Conservation (phyloP, 2,888 invertebrate genomes). For the Meghimatium bilineatum region DNA sequence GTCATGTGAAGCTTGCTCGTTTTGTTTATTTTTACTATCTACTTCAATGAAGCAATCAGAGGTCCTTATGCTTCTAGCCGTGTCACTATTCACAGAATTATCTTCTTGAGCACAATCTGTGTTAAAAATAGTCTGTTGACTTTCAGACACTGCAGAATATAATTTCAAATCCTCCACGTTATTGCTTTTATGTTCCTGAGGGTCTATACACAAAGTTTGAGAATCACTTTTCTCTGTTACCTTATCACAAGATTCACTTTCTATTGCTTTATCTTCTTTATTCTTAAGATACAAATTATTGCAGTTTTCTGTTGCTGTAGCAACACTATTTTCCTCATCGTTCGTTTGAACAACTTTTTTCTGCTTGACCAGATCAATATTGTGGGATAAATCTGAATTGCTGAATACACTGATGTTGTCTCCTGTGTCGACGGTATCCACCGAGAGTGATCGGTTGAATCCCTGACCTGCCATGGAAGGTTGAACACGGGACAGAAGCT, state of each 20-base stretch:
- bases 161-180: not conserved
- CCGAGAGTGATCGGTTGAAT: conserved; percentile 18
- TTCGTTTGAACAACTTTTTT: not conserved
- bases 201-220: not conserved
- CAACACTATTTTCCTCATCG: not conserved
- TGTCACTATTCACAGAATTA: not conserved
- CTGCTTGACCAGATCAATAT: not conserved
- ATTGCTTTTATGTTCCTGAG: not conserved
- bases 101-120: not conserved
- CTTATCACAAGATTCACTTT: not conserved
- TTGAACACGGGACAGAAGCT: conserved; percentile 86
- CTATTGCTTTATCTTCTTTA: not conserved
- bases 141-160: not conserved
- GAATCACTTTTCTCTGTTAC: not conserved
- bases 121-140: not conserved
- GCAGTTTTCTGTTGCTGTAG: not conserved
- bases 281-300: not conserved
- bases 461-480: conserved; percentile 78
- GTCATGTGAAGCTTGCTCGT: not conserved
- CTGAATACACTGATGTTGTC: conserved; percentile 47
- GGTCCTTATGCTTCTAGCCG: not conserved
- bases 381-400: conserved; percentile 36
- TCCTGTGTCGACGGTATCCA: conserved; percentile 37
- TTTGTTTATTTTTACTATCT: not conserved
- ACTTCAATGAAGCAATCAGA: not conserved